Evolutionary conservation across 2,113 vertebrate genomes (phyloP), one percentile per base, ranked within the genome.

Genomic region (Callospermophilus lateralis): DNA sequence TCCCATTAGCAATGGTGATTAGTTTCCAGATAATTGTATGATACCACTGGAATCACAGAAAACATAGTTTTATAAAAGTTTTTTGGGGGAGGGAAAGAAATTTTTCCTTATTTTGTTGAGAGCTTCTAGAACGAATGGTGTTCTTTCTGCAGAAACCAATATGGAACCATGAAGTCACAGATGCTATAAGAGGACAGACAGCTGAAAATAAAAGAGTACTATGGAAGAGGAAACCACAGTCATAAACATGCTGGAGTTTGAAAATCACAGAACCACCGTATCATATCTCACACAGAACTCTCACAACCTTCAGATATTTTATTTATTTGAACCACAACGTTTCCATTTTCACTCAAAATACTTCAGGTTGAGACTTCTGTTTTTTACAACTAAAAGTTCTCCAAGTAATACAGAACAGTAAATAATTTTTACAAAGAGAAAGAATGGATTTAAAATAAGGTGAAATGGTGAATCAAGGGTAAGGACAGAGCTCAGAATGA

Each of bases 271-370:
- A 87, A 20, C 10, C 68, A 61, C 6, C 8, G 1, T 51, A 30
- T 61, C 28, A n/a, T 2, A 51, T 1, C 17, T 95, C 55, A 48
- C 10, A 15, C 8, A 30, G 84, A 74, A 72, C 32, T 39, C 16
- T 84, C 15, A 37, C 10, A 11, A 19, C 39, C n/a, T 37, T 7
- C 22, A 85, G 8, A n/a, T 45, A 72, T 95, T 76, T 45, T 12
- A 45, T 84, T 70, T 88, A 45, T 70, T 58, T 84, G 42, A 96
- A 17, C 12, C 65, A 92, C 72, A 61, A 92, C 65, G 13, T 85
- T 85, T 68, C 15, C 34, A 74, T 28, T 26, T 37, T 19, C n/a
- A 86, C 9, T 48, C 78, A 89, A 51, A 53, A 10, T 12, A 89
- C 0, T 37, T 45, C 42, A 1, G 1, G 1, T 83, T 67, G 30